Conservation (phyloP, 2,113 vertebrate genomes). For the Oncorhynchus clarkii region DNA sequence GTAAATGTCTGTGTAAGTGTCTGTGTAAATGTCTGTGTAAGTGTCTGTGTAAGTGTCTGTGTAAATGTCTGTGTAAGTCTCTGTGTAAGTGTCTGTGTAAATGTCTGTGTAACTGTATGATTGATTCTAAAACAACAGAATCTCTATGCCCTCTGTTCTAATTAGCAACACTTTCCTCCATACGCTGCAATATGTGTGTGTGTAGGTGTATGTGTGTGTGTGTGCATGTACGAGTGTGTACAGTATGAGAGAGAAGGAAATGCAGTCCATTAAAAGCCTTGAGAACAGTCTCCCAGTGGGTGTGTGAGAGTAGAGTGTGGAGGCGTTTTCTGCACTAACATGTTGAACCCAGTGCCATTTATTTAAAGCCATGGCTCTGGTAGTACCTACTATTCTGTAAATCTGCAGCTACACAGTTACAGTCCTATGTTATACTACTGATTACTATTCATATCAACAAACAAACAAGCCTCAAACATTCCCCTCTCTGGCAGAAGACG, state of each 20-base stretch:
- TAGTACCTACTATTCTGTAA: neutral
- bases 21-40: neutral
- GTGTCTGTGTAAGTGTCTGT: neutral
- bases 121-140: neutral
- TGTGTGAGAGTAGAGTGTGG: neutral
- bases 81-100: too few relatives aligned
- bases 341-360: too few relatives aligned
- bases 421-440: neutral
- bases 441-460: too few relatives aligned
- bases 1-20: neutral
- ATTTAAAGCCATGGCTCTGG: neutral
- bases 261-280: neutral
- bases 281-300: neutral
- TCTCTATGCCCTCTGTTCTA: neutral
- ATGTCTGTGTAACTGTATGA: neutral
- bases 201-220: neutral
- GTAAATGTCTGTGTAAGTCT: neutral
- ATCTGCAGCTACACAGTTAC: neutral
- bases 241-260: neutral
- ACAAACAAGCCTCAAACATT: too few relatives aligned
- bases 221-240: neutral
- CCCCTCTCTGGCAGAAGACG: too few relatives aligned
- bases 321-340: too few relatives aligned
- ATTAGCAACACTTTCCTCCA: constrained; percentile 12
- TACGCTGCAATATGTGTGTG: neutral